Base-by-base conservation (phyloP, 2,888 invertebrate species). In the Euzophera pinguis region DNA sequence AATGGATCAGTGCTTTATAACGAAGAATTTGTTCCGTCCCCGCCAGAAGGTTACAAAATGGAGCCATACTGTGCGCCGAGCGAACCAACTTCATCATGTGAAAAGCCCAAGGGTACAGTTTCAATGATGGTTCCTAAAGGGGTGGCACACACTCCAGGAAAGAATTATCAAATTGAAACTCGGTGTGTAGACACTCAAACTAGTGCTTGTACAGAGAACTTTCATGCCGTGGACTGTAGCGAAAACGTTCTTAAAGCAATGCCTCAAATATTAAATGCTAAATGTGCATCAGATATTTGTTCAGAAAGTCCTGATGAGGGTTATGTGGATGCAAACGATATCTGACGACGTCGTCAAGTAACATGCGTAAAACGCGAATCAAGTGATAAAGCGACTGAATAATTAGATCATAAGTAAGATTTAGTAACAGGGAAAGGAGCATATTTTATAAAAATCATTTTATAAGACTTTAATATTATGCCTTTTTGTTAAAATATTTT, bases 261-360 rank as follows among this genome's bases (percentile, higher is more conserved):
- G 58, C 85, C 84, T 4, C 84, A 89, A 76, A 83, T 86, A 61
- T 82, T 87, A 57, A 87, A 84, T 69, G 84, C 83, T 67, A 91
- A 90, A 71, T 85, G 85, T 69, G 90, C 84, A 61, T 81, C 81
- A 63, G 91, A 83, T 79, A 90, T 89, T 65, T 92, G 84, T 66
- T 94, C 95, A 13, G 96, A 96, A 71, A 96, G 96, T 81, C 96
- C 96, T 35, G 96, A 96, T 75, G 96, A 96, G 81, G 96, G 96
- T 13, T 96, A 96, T 79, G 96, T 95, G 52, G 96, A 96, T 71
- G 92, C 93, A 56, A 92, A 93, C 69, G 94, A 94, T 73, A 94
- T 94, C 85, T 94, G 93, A 94, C 93, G 91, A 73, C 85, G 89
- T 66, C 86, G 89, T 64, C 83, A 78, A 14, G 45, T 16, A 45